These are phyloP conservation scores for Nibea albiflora DNA, from an alignment of 2,113 vertebrate genomes.

Conservation along the genomic window DNA sequence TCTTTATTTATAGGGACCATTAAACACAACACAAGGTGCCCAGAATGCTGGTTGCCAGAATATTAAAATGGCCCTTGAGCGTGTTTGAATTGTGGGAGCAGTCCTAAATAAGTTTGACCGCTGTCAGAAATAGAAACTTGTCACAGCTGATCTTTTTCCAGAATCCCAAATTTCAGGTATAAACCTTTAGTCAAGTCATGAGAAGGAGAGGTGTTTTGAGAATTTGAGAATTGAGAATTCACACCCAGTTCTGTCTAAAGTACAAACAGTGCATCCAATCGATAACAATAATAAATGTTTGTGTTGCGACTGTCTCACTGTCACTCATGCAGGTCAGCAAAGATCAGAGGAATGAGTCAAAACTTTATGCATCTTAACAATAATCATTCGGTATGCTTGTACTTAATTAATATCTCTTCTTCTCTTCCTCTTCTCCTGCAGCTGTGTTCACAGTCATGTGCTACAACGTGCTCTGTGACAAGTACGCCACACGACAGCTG, in stretches of 20 bases:
- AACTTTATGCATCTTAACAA: too few relatives aligned
- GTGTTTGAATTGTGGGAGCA: background rate
- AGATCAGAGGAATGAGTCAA: background rate
- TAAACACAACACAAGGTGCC: too few relatives aligned
- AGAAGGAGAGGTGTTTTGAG: background rate
- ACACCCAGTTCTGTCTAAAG: background rate
- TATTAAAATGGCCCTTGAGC: background rate
- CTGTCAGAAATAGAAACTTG: background rate
- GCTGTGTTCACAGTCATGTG: slow-evolving; percentile 99
- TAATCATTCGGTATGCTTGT: background rate
- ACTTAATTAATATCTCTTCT: background rate
- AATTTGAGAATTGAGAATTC: too few relatives aligned
- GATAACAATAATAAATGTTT: background rate
- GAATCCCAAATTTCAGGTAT: background rate
- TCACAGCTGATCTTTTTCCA: background rate
- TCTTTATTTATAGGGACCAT: slow-evolving; percentile 5
- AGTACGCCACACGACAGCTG: slow-evolving; percentile 98
- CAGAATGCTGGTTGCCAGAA: background rate
- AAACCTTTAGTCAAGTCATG: background rate
- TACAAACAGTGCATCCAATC: background rate
- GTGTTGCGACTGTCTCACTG: background rate
- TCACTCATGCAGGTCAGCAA: background rate
- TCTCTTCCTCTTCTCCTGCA: slow-evolving; percentile 62
- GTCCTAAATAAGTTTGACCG: background rate
- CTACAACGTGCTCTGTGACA: slow-evolving; percentile 99